These are phyloP conservation scores for Dipodomys stephensi DNA, from an alignment of 2,113 vertebrate species.

Conservation along the genomic window DNA sequence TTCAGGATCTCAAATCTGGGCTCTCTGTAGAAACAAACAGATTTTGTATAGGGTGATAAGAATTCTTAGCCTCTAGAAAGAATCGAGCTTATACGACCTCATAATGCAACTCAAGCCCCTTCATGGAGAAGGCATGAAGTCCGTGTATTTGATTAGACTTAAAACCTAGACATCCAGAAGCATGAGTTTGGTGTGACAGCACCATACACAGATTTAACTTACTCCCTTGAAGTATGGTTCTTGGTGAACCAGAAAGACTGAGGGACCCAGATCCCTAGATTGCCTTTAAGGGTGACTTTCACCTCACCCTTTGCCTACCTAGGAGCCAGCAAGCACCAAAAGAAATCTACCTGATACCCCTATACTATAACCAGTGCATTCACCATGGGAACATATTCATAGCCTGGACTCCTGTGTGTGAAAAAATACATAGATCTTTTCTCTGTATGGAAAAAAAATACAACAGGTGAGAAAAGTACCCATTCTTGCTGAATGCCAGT, in stretches of 20 bases:
- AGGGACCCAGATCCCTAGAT: neutral
- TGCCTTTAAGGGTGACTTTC: neutral
- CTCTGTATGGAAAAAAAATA: neutral
- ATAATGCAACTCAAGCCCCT: neutral
- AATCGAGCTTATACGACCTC: neutral
- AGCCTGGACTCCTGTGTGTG: neutral
- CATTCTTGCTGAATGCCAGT: neutral
- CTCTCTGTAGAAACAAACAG: slow-evolving; percentile 40
- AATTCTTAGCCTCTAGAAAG: slow-evolving; percentile 6
- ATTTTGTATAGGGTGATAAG: neutral
- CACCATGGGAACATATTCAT: neutral
- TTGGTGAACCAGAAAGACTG: neutral
- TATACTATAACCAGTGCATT: neutral
- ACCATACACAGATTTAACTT: neutral
- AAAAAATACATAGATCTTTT: neutral
- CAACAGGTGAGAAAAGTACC: neutral
- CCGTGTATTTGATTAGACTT: neutral
- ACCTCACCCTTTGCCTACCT: neutral
- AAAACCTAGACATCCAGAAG: neutral
- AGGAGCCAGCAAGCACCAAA: neutral
- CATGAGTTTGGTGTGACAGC: neutral
- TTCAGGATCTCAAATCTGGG: slow-evolving; percentile 41
- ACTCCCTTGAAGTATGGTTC: neutral
- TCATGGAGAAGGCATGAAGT: neutral
- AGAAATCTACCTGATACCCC: no score